Conservation (phyloP, 2,797 vertebrate genomes). For the Acipenser ruthenus region DNA sequence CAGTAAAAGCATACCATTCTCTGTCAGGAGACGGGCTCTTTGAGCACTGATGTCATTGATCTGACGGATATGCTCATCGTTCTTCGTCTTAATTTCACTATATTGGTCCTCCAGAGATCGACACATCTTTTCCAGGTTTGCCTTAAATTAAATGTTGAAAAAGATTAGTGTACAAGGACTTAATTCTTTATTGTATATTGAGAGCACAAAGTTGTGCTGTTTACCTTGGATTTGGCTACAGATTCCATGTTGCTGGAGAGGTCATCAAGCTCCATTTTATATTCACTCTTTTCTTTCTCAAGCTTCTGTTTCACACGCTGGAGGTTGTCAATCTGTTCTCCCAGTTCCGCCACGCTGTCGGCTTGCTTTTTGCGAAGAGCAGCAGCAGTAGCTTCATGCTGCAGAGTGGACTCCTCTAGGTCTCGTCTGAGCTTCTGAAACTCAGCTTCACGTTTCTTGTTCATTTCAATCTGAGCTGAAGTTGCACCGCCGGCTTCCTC, state of each 20-base stretch:
- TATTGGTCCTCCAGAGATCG: constrained; percentile 60
- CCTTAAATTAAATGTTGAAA: constrained; percentile 29
- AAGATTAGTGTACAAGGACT: background rate
- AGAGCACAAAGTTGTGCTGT: too few species aligned
- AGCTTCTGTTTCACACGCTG: constrained; percentile 68
- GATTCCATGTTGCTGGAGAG: constrained; percentile 61
- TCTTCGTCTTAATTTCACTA: constrained; percentile 54
- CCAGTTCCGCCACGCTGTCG: constrained; percentile 62
- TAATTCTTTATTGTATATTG: background rate
- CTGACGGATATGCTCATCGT: constrained; percentile 53
- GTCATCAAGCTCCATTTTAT: constrained; percentile 69
- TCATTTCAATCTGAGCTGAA: constrained; percentile 51
- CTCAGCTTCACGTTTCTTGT: constrained; percentile 59
- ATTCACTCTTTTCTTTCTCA: constrained; percentile 75
- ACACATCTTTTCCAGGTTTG: constrained; percentile 63
- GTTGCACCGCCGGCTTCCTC: constrained; percentile 59
- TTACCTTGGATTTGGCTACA: constrained; percentile 67
- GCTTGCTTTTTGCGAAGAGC: constrained; percentile 65
- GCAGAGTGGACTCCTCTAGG: constrained; percentile 66
- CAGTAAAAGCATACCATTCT: constrained; percentile 45
- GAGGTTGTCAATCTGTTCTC: constrained; percentile 61
- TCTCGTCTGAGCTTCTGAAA: constrained; percentile 63
- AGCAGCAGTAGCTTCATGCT: constrained; percentile 54
- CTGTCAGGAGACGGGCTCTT: constrained; percentile 57
- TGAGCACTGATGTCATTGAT: constrained; percentile 57